Base-by-base conservation (phyloP, 2,797 vertebrate genomes). In the Poecilia picta region DNA sequence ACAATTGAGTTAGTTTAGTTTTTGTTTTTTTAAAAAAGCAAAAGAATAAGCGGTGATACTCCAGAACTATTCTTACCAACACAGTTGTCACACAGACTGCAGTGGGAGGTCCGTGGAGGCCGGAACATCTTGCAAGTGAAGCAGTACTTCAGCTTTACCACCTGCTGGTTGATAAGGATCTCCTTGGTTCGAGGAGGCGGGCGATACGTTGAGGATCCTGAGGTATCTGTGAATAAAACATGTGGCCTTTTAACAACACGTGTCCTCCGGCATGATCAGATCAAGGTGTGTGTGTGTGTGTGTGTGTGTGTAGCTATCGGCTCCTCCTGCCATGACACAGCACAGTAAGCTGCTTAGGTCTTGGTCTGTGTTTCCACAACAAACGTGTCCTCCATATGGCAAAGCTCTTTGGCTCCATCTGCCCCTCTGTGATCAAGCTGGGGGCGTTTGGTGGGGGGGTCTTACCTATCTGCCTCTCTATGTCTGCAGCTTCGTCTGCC, bases 111-210 rank as follows among this genome's bases (percentile, higher is more conserved):
- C 85, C 98, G 96, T 0, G 98, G 98, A 0, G 98, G 98, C 43
- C 98, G 97, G 91, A 99, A 98, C 96, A 98, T 99, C 92, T 98
- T 98, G 95, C 98, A 99, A 74, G 98, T 99, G 92, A 99, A 99
- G 95, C 98, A 99, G 94, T 98, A 99, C 92, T 99, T 99, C 81
- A 99, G 96, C 84, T 98, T 98, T 80, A 99, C 98, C 95, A 97
- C 95, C 80, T 98, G 97, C 86, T 97, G 97, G 75, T 99, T 99
- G 91, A 99, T 97, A 80, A 97, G 93, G 93, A 99, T 97, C 90
- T 99, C 98, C 94, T 96, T 97, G 5, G 98, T 99, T 71, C 98
- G 96, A 2, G 98, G 98, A 0, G 98, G 98, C 0, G 97, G 97
- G 3, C 97, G 97, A 89, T 98, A 98, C 0, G 96, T 96, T 11